Percentiles rank a stretch among this genome's conserved stretches.
These are phyloP conservation scores for Empis livida DNA, from an alignment of 2,888 invertebrate genomes.

Conservation along the genomic window DNA sequence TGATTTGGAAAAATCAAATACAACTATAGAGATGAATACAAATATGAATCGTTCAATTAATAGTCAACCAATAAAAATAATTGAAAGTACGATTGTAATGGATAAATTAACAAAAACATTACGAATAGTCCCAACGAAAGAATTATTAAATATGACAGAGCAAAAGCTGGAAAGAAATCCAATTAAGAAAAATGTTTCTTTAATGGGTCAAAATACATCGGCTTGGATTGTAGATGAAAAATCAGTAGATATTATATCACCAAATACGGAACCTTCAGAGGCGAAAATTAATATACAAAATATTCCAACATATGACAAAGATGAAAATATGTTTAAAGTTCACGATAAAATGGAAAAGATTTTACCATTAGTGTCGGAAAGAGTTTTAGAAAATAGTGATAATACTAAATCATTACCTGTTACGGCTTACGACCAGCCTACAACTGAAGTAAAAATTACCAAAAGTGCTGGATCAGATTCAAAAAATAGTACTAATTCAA, in stretches of 20 bases:
- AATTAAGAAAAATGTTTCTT: not conserved
- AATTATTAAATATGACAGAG: too few species aligned
- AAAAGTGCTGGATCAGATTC: too few species aligned
- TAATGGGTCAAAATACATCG: not conserved
- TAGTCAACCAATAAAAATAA: not conserved
- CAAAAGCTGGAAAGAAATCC: not conserved
- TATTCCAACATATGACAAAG: not conserved
- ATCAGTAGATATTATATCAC: not conserved
- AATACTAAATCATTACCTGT: too few species aligned
- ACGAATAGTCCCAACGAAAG: not conserved
- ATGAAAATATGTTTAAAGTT: too few species aligned
- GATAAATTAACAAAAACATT: not conserved
- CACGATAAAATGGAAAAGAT: too few species aligned
- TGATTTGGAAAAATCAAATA: too few species aligned
- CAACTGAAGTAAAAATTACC: too few species aligned
- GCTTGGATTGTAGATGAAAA: not conserved
- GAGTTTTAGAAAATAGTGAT: too few species aligned
- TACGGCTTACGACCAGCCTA: too few species aligned
- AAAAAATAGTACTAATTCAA: too few species aligned
- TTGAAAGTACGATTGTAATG: not conserved
- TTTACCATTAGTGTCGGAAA: too few species aligned
- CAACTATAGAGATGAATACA: not conserved
- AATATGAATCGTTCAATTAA: not conserved
- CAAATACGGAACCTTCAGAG: not conserved
- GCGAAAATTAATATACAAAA: not conserved